Evolutionary conservation across 2,797 vertebrate species (phyloP), one percentile per base, ranked within the genome.

Genomic region (Zenarchopterus dispar): DNA sequence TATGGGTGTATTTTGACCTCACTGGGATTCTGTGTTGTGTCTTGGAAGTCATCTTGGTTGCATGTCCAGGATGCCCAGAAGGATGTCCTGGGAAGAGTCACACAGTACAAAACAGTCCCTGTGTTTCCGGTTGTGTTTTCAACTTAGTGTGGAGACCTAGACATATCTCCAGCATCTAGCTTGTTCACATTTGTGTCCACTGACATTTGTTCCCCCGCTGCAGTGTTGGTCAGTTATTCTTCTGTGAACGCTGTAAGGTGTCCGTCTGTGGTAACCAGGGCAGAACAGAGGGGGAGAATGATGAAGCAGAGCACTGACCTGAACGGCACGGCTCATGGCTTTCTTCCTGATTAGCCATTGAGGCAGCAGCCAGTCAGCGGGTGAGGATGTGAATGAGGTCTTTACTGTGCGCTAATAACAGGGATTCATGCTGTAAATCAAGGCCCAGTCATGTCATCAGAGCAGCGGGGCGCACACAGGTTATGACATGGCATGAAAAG

Each of bases 371-470:
- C 28, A 28, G 73, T 82, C 81, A 55, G 62, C 56, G 73, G 70
- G 70, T 43, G 70, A n/a, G 43, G 72, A 85, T 65, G 31, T 70
- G 73, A 85, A 76, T 64, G 56, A 80, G 75, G 77, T 77, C 75
- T 86, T 85, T 79, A 74, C 81, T 81, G 68, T 26, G 58, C 71
- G 64, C 66, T 77, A 78, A 87, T 82, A 82, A 80, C 72, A 47
- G 76, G 80, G 63, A 80, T 89, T 87, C 64, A 67, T 62, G 53
- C 73, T 73, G 67, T 76, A 72, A 81, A 79, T 81, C 79, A 50
- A 31, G 28, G 28, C 8, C 28, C 7, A 7, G 28, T 28, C 28
- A 7, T 28, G 28, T 28, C 28, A 28, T 28, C 28, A 28, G 28
- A 28, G 28, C 28, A 28, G 28, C 28, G 28, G 8, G 28, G 28